These are phyloP conservation scores for Osmerus eperlanus DNA, from an alignment of 2,113 vertebrate species.

Conservation along the genomic window DNA sequence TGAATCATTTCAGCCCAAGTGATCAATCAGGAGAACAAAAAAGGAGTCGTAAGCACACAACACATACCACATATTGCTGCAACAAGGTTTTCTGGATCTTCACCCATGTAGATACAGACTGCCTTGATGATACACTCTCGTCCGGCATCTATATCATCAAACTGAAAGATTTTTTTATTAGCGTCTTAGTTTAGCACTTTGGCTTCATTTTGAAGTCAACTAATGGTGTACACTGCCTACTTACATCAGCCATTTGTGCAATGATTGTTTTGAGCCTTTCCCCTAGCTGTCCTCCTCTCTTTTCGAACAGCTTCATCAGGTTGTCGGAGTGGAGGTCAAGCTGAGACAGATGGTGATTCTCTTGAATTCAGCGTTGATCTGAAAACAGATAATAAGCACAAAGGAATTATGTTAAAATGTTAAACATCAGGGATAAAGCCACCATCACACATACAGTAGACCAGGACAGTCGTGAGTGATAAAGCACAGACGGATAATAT, in stretches of 20 bases:
- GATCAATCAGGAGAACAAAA: too few species aligned
- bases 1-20: too few species aligned
- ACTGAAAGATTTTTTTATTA: slow-evolving; percentile 24
- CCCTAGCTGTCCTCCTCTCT: slow-evolving; percentile 22
- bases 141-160: slow-evolving; percentile 17
- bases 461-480: too few species aligned
- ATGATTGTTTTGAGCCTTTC: neutral
- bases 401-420: slow-evolving; percentile 2
- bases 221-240: slow-evolving; percentile 9
- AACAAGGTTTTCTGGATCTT: slow-evolving; percentile 25
- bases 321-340: slow-evolving; percentile 34
- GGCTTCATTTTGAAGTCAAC: slow-evolving; percentile 1
- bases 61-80: slow-evolving; percentile 23
- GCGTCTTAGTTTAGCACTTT: slow-evolving; percentile 4
- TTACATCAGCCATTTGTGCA: slow-evolving; percentile 16
- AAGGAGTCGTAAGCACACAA: too few species aligned
- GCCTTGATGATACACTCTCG: slow-evolving; percentile 20
- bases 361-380: slow-evolving; percentile 27
- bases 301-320: slow-evolving; percentile 22
- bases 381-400: slow-evolving; percentile 17
- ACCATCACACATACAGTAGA: slow-evolving; percentile 21
- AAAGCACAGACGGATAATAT: too few species aligned
- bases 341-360: slow-evolving; percentile 33
- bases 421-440: slow-evolving; percentile 7
- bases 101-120: slow-evolving; percentile 26